Evolutionary conservation across 2,888 invertebrate species (phyloP), one percentile per base, ranked within the genome.

Genomic region (Adelphocoris suturalis): DNA sequence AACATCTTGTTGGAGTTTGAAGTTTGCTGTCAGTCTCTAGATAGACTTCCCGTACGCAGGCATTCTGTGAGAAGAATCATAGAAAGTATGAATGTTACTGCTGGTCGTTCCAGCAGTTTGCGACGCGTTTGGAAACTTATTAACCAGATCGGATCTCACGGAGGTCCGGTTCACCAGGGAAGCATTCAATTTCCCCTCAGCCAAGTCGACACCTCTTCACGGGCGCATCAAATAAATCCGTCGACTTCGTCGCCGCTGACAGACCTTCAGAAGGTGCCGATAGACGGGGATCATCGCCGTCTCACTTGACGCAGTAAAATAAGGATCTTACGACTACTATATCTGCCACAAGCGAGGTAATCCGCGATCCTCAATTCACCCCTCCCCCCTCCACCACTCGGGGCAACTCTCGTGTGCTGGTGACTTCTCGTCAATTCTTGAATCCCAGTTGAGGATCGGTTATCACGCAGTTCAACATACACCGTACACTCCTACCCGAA

Each of bases 251-350:
- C 16, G 61, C 61, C n/a, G 61, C n/a, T 61, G 61, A 61, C 61
- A 61, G 61, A 61, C 61, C 61, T 61, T 19, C 61, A n/a, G 61
- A 61, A 61, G 61, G 61, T 61, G 61, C 61, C 61, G 61, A 61
- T 52, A 61, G 61, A 16, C 16, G 61, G 61, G 19, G 61, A 61
- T 61, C 61, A 19, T n/a, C 61, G 61, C 61, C 19, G 61, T 61
- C 61, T 61, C 16, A 61, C 61, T 61, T 61, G 61, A 19, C 19
- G 61, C 61, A 61, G 61, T 61, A 61, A 61, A 61, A 61, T 61
- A 19, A n/a, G 61, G n/a, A 61, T 61, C 61, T 61, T 61, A 61
- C 19, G 61, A 61, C 61, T 16, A 61, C 61, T 61, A n/a, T n/a
- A 61, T 19, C 19, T n/a, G 61, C 19, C 19, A 61, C 19, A n/a